Evolutionary conservation across 2,113 vertebrate species (phyloP).

Genomic region (Hippocampus abdominalis): DNA sequence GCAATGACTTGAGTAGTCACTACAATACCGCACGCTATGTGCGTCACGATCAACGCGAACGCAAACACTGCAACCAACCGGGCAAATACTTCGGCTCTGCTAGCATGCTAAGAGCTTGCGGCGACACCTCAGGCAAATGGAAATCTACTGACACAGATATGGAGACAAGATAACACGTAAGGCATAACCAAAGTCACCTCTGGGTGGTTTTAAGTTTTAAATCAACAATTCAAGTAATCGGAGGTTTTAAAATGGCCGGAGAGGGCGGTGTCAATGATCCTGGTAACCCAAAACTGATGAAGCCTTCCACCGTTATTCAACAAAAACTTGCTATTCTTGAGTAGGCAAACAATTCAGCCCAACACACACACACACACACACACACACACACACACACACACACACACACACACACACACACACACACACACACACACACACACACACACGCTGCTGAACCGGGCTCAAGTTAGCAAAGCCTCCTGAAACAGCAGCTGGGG

Average conservation of each 20-base stretch:
- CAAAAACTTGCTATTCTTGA: conserved; percentile 19
- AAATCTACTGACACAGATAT: neutral
- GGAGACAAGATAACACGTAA: neutral
- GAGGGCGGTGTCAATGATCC: conserved; percentile 13
- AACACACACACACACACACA: neutral
- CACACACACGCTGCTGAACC: neutral
- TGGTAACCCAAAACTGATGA: conserved; percentile 26
- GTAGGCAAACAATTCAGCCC: conserved; percentile 3
- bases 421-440: too few relatives aligned
- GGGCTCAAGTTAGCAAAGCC: neutral
- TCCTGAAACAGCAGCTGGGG: conserved; percentile 20
- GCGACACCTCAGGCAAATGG: neutral
- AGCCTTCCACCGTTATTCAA: conserved; percentile 17
- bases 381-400: too few relatives aligned
- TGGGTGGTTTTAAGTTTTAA: neutral
- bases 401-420: too few relatives aligned
- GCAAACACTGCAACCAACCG: neutral
- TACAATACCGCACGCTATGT: neutral
- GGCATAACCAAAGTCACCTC: neutral
- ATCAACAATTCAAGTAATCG: neutral
- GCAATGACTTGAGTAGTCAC: neutral
- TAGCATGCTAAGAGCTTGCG: neutral
- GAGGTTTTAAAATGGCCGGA: neutral
- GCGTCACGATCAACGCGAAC: neutral
- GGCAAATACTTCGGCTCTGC: neutral